phyloP scores from a whole-genome alignment of 1,140 invertebrate species.

The Cecropterus lyciades region DNA sequence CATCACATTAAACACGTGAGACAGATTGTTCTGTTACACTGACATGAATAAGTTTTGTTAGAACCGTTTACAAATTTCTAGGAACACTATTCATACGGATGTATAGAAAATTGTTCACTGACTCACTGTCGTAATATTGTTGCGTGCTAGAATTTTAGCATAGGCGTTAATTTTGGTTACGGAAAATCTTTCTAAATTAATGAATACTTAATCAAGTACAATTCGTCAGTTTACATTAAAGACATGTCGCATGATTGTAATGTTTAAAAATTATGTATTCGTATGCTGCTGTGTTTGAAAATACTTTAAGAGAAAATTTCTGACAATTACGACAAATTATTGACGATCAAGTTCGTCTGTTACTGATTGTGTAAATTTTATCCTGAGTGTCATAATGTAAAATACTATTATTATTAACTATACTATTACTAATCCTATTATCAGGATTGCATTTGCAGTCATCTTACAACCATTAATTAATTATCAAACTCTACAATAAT shows the following conservation, averaged over 20 bases:
- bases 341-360: background rate
- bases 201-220: background rate
- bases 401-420: too few species aligned
- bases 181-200: constrained; percentile 2
- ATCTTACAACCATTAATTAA: background rate
- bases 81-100: background rate
- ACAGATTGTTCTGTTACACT: constrained; percentile 4
- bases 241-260: too few species aligned
- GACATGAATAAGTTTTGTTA: constrained; percentile 5
- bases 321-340: background rate
- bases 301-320: background rate
- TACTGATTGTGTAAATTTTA: background rate
- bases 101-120: background rate
- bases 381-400: background rate
- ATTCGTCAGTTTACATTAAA: too few species aligned
- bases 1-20: constrained; percentile 2
- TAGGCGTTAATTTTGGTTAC: constrained; percentile 11
- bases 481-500: background rate
- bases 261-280: too few species aligned
- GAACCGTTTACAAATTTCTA: constrained; percentile 18
- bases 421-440: too few species aligned
- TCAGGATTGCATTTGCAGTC: background rate
- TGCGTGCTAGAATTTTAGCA: constrained; percentile 5
- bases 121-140: constrained; percentile 10
- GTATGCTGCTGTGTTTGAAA: background rate